Evolutionary conservation across 2,888 invertebrate genomes (phyloP), one percentile per base, ranked within the genome.

Genomic region (Leptogaster cylindrica): DNA sequence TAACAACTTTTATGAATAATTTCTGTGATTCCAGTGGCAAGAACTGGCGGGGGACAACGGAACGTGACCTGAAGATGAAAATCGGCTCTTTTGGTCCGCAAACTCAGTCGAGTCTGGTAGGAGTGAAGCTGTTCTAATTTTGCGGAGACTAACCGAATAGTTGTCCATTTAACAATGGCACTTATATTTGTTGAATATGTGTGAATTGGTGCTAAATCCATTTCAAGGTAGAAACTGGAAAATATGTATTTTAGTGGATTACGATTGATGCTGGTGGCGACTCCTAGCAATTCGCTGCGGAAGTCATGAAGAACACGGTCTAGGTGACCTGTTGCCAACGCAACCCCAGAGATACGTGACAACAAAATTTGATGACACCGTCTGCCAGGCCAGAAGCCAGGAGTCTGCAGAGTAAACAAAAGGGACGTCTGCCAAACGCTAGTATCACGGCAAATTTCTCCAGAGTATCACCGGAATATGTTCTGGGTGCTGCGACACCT

Each of bases 1-100:
- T 67, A 51, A 64, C 55, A 67, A 67, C 52, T 67, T 67, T 67
- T 67, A 67, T 67, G 67, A 67, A 67, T 67, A 67, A 67, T 67
- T 67, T 67, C 67, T 67, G 64, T 51, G 64, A 67, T 67, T 67
- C 51, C 27, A 28, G 61, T 61, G 39, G 61, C 41, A 52, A 33
- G 51, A 61, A 41, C 27, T 18, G 28, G 41, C 20, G 44, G 28
- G 16, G 61, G 61, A 61, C 61, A 61, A 61, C 61, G 44, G 44
- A 27, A 61, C 61, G 61, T 61, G 61, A 61, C 61, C 44, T 44
- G 61, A 61, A 61, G 41, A 44, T 44, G 16, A 27, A 61, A 61
- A 44, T 61, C n/a, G 44, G 27, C 36, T 20, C 44, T 41, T 10
- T 14, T n/a, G 2, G 14, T 18, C 14, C 18, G 14, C 39, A 7